phyloP scores from a whole-genome alignment of 1,140 invertebrate species.

The Apis florea region DNA sequence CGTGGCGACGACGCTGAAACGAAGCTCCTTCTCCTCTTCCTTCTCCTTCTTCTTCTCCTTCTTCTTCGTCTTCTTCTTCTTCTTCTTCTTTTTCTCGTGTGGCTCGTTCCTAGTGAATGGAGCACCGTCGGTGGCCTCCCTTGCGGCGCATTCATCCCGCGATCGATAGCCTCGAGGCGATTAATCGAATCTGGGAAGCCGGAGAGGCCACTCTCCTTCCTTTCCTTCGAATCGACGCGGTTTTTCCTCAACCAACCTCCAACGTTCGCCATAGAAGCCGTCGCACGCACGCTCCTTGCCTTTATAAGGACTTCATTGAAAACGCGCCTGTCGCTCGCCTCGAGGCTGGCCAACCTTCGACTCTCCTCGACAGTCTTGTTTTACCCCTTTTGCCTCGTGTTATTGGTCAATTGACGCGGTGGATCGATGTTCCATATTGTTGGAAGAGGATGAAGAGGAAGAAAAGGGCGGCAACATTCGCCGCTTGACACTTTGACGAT shows the following conservation, averaged over 20 bases:
- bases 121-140: constrained; percentile 48
- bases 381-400: not conserved
- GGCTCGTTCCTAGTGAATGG: constrained; percentile 63
- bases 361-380: not conserved
- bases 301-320: constrained; percentile 75
- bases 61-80: too few relatives aligned
- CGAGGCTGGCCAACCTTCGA: not conserved
- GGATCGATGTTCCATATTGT: too few relatives aligned
- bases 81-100: not conserved
- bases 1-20: constrained; percentile 47
- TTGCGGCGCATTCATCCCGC: constrained; percentile 61
- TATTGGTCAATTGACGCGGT: not conserved
- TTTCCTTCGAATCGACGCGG: constrained; percentile 55
- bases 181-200: constrained; percentile 59
- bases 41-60: too few relatives aligned
- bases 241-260: constrained; percentile 57
- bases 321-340: constrained; percentile 50
- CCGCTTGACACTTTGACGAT: too few relatives aligned
- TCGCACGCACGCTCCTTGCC: constrained; percentile 58
- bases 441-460: too few relatives aligned
- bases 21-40: constrained; percentile 19
- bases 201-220: constrained; percentile 42
- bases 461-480: too few relatives aligned
- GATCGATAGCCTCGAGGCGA: constrained; percentile 56
- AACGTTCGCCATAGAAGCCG: constrained; percentile 56